phyloP scores from a whole-genome alignment of 2,888 invertebrate genomes.

The Oscheius myriophilus region DNA sequence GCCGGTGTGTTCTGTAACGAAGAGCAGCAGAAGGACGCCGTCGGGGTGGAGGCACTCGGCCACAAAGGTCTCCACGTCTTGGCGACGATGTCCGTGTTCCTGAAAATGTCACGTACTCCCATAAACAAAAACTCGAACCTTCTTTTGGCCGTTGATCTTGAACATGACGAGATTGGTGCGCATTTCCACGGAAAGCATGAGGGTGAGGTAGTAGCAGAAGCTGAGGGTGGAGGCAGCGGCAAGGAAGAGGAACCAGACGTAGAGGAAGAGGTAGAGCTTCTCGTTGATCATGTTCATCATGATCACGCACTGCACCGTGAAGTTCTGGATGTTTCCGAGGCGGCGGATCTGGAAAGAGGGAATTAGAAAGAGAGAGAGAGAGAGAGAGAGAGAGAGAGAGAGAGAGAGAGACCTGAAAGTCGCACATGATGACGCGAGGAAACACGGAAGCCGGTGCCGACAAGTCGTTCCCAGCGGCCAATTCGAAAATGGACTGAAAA shows the following conservation, averaged over 20 bases:
- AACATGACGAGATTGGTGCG: too few relatives aligned
- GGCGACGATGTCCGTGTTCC: too few relatives aligned
- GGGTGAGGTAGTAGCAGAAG: conserved; percentile 56
- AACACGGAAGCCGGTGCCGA: conserved; percentile 71
- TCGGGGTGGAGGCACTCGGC: conserved; percentile 51
- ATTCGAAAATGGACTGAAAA: too few relatives aligned
- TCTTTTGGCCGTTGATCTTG: too few relatives aligned
- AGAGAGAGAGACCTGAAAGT: conserved; percentile 40
- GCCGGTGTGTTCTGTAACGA: conserved; percentile 59
- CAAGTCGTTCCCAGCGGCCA: conserved; percentile 59
- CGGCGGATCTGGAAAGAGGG: conserved; percentile 34
- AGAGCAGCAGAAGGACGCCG: conserved; percentile 57
- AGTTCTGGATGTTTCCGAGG: conserved; percentile 55
- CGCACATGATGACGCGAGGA: conserved; percentile 72
- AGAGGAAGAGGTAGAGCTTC: conserved; percentile 29
- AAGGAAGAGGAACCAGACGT: conserved; percentile 45
- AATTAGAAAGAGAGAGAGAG: too few relatives aligned
- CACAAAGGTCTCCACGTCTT: conserved; percentile 38
- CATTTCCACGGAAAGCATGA: conserved; percentile 29
- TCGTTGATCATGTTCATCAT: conserved; percentile 60
- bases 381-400: not conserved
- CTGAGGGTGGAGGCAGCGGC: conserved; percentile 47
- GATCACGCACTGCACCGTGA: conserved; percentile 60
- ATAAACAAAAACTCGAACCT: too few relatives aligned
- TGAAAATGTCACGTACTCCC: too few relatives aligned